These are phyloP conservation scores for Phylloscopus trochiloides DNA, from an alignment of 2,113 vertebrate species.

Conservation along the genomic window DNA sequence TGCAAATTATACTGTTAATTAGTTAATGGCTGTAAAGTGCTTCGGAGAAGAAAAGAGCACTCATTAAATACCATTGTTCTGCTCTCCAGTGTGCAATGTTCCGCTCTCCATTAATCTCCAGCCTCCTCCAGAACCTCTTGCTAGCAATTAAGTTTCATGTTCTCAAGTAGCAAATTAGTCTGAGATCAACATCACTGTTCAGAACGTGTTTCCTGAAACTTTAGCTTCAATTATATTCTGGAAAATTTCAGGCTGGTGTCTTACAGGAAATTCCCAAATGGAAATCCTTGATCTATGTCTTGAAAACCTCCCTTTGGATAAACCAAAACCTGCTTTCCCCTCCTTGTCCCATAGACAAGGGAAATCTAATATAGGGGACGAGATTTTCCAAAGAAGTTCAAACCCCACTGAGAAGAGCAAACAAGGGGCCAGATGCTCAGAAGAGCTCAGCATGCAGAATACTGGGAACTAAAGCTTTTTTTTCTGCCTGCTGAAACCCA, in stretches of 20 bases:
- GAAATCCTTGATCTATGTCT: neutral
- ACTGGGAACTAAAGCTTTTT: neutral
- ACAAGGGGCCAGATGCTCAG: neutral
- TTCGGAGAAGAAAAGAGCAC: constrained; percentile 41
- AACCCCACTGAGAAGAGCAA: neutral
- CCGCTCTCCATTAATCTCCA: constrained; percentile 23
- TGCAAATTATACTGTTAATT: constrained; percentile 63
- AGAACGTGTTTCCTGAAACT: neutral
- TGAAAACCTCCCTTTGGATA: neutral
- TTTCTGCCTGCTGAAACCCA: neutral
- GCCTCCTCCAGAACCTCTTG: neutral
- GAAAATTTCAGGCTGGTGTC: neutral
- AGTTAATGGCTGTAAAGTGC: constrained; percentile 56
- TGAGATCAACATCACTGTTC: neutral
- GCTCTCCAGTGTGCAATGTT: neutral
- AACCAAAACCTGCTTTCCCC: neutral
- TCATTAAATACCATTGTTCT: constrained; percentile 53
- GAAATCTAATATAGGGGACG: neutral
- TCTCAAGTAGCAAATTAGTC: constrained; percentile 40
- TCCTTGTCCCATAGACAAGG: neutral
- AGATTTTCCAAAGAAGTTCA: neutral
- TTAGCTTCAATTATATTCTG: neutral
- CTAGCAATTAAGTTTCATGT: constrained; percentile 41
- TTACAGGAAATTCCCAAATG: neutral
- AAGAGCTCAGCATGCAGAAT: neutral